Evolutionary conservation across 2,113 vertebrate species (phyloP), one percentile per base, ranked within the genome.

Genomic region (Mohoua ochrocephala): DNA sequence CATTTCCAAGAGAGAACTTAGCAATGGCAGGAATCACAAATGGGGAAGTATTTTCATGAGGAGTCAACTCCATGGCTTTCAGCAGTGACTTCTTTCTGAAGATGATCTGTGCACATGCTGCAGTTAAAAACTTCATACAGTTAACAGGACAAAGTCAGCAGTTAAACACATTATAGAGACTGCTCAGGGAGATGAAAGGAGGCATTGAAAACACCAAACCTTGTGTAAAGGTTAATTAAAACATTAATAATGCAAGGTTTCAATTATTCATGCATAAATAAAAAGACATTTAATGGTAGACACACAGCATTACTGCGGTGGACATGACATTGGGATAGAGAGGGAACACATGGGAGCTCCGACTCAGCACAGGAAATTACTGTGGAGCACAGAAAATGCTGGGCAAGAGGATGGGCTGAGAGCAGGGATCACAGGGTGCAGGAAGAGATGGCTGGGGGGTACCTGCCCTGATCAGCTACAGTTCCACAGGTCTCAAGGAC

Each of bases 241-340:
- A 57, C 75, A 92, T 94, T 84, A 95, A 96, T 91, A 94, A 95
- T 94, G 86, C 74, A 97, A 84, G 28, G 17, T 85, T 95, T 89
- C 67, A 80, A 68, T 93, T 91, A 79, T 82, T 80, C 61, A 67
- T 87, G 50, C 41, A 83, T 84, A 94, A 92, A 93, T 74, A 69
- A 73, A 23, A 65, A 54, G 75, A 35, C 63, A 20, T 70, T 90
- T 57, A 67, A 75, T 63, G 84, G 24, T 5, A 86, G 67, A 42
- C 42, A 24, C 37, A 16, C 31, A 90, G 42, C 31, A 31, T 60
- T 64, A 21, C 30, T 45, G 35, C 1, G 1, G n/a, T 69, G 75
- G 63, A 64, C 44, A 37, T 33, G 83, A 63, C 60, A n/a, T 56
- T 69, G 71, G 35, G 59, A 23, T 14, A 27, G 53, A 81, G n/a